These are phyloP conservation scores for Cerastis leucographa DNA, from an alignment of 2,888 invertebrate species.

Conservation along the genomic window DNA sequence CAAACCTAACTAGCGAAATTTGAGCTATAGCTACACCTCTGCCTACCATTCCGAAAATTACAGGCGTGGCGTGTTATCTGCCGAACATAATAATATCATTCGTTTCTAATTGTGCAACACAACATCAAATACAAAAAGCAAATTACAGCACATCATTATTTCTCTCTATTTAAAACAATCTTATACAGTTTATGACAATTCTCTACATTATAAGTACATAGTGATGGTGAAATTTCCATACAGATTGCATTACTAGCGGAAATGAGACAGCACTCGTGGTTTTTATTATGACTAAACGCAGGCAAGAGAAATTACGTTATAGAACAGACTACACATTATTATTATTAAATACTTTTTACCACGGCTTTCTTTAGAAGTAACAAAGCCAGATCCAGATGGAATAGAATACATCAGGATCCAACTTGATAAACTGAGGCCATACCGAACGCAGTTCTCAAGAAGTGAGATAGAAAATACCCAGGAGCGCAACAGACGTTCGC, in stretches of 20 bases:
- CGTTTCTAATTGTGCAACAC: constrained; percentile 7
- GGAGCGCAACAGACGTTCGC: neutral
- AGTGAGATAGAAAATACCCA: neutral
- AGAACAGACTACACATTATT: neutral
- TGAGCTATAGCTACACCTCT: neutral
- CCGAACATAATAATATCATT: neutral
- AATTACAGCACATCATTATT: constrained; percentile 2
- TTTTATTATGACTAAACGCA: constrained; percentile 28
- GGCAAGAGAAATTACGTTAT: constrained; percentile 19
- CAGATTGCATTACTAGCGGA: constrained; percentile 50
- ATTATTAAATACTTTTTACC: neutral
- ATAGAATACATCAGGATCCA: neutral
- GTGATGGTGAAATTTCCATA: constrained; percentile 57
- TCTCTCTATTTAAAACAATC: constrained; percentile 9
- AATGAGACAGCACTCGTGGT: constrained; percentile 35
- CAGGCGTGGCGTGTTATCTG: neutral
- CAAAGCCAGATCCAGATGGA: neutral
- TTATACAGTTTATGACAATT: constrained; percentile 25
- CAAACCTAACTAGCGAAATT: neutral
- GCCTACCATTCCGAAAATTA: neutral
- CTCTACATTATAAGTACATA: constrained; percentile 1
- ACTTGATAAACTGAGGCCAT: neutral
- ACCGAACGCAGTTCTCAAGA: neutral
- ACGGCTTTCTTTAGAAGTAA: neutral
- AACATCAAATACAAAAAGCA: neutral